Base-by-base conservation (phyloP, 2,888 invertebrate species). In the Miltochrista miniata region DNA sequence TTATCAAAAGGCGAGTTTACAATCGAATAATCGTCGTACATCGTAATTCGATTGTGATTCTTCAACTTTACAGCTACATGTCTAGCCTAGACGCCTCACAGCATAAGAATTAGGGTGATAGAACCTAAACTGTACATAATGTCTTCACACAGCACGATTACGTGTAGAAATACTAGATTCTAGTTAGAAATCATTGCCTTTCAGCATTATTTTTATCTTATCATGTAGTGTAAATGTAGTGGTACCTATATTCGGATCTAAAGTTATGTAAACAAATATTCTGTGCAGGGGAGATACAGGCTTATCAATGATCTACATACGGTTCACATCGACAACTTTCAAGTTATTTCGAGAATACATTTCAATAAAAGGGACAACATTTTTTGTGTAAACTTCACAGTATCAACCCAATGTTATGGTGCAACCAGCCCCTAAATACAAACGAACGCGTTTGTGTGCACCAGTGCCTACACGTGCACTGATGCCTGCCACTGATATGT, bases 401-500 rank as follows among this genome's bases (percentile, higher is more conserved):
- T 15, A 38, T 35, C 29, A 41, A 41, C 42, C 31, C 15, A 30
- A 45, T 54, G 42, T 37, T 49, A 18, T 51, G 53, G 58, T 56
- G 56, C 51, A 57, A 66, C 50, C 60, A 62, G 66, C 70, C 56
- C 74, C 74, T 61, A 70, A 79, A 72, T 67, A 68, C 59, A 66
- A 64, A 59, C 43, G 44, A 56, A 45, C 37, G 53, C 66, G 60
- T 55, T 59, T 51, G 53, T 35, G 48, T 45, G 45, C 31, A 40
- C 39, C 52, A 66, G 59, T 69, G 8, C 11, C 59, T 65, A 70
- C 78, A 74, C 78, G 76, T 79, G 77, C 76, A 75, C 73, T 64
- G 87, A 87, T 88, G 82, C 79, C 80, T 68, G 68, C 64, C 79
- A 76, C 72, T 68, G 87, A 88, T 89, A 90, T 88, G 86, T 81